Evolutionary conservation across 2,797 vertebrate genomes (phyloP).

Genomic region (Acipenser ruthenus): DNA sequence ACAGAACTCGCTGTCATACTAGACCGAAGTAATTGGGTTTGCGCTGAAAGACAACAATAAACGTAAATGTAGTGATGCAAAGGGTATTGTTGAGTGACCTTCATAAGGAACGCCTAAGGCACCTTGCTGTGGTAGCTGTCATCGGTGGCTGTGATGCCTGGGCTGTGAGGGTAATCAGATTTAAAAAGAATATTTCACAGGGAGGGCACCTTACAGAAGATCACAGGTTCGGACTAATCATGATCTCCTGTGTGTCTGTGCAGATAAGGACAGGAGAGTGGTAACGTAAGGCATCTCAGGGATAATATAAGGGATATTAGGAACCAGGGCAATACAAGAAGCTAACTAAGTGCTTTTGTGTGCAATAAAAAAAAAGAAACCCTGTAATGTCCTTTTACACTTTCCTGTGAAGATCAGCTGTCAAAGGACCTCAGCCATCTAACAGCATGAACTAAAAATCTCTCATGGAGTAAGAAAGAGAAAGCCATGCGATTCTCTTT

Average conservation of each 20-base stretch:
- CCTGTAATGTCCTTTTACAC: too few species aligned
- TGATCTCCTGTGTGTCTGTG: conserved; percentile 49
- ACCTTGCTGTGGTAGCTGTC: conserved; percentile 39
- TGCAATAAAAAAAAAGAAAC: conserved; percentile 28
- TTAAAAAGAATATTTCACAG: conserved; percentile 39
- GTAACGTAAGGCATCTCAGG: conserved; percentile 45
- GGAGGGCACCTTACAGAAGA: conserved; percentile 43
- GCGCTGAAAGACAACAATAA: conserved; percentile 53
- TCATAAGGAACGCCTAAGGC: conserved; percentile 53
- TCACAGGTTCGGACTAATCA: conserved; percentile 47
- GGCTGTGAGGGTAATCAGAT: conserved; percentile 38
- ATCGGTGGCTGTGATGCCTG: conserved; percentile 38
- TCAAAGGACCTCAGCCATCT: neutral
- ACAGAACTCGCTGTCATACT: conserved; percentile 37
- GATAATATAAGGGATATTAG: conserved; percentile 33
- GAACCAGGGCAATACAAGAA: conserved; percentile 43
- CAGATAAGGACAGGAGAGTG: conserved; percentile 50
- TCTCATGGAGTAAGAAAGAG: neutral
- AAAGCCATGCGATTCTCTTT: neutral
- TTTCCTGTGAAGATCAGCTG: neutral
- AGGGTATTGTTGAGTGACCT: conserved; percentile 57
- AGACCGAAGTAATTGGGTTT: conserved; percentile 57
- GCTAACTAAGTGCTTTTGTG: conserved; percentile 41
- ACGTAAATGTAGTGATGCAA: conserved; percentile 41
- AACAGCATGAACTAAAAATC: neutral